Evolutionary conservation across 2,888 invertebrate genomes (phyloP).

Genomic region (Polymixis flavicincta): DNA sequence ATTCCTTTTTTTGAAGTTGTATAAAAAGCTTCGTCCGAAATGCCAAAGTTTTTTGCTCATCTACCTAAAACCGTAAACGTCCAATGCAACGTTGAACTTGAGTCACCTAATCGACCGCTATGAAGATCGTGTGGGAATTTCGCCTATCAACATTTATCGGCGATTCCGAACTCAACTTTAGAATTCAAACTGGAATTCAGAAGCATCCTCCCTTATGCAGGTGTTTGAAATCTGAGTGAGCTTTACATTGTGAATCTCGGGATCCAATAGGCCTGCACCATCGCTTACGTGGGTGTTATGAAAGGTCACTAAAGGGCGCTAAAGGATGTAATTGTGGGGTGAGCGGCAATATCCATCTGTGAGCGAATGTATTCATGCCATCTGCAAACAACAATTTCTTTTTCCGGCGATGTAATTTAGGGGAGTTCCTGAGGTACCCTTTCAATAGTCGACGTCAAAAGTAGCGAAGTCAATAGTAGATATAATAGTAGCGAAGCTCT

Average conservation of each 20-base stretch:
- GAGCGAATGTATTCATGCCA: constrained; percentile 45
- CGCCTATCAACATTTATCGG: constrained; percentile 27
- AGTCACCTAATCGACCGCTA: constrained; percentile 30
- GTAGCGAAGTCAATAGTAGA: constrained; percentile 28
- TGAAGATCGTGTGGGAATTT: constrained; percentile 34
- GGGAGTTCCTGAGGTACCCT: constrained; percentile 9
- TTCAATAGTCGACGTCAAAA: constrained; percentile 41
- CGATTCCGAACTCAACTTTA: constrained; percentile 18
- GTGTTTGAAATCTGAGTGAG: constrained; percentile 27
- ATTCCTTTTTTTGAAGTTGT: neutral
- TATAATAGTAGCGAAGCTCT: constrained; percentile 9
- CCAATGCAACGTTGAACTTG: neutral
- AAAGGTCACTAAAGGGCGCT: constrained; percentile 53
- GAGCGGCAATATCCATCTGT: constrained; percentile 56
- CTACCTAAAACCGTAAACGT: constrained; percentile 2
- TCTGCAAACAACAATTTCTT: constrained; percentile 56
- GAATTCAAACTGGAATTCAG: constrained; percentile 43
- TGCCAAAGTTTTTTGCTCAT: neutral
- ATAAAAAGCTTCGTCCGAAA: neutral
- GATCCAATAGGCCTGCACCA: constrained; percentile 29
- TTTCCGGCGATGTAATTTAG: constrained; percentile 38
- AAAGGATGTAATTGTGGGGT: constrained; percentile 53
- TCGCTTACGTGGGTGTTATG: constrained; percentile 41
- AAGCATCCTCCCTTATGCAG: constrained; percentile 7
- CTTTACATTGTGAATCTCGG: constrained; percentile 44